Conservation (phyloP, 2,888 invertebrate genomes). For the Xestia ashworthii region DNA sequence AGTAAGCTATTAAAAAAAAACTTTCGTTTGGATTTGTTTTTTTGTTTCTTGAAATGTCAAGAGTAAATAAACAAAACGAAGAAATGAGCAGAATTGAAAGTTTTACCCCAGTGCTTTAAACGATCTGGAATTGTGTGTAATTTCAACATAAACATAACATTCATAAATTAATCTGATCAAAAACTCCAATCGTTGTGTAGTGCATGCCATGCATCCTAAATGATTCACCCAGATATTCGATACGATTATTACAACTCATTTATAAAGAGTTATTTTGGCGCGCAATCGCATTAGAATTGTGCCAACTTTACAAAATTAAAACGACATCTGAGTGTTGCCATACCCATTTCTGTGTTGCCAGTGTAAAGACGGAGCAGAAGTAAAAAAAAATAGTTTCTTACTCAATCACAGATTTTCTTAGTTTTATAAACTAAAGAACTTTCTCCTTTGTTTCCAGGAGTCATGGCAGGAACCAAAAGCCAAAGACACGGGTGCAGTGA, state of each 20-base stretch:
- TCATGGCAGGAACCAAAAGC: slow-evolving; percentile 91
- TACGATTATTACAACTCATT: slow-evolving; percentile 4
- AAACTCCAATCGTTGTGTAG: neutral
- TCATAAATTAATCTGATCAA: neutral
- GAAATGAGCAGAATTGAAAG: no score
- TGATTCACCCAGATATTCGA: slow-evolving; percentile 14
- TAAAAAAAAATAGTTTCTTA: neutral
- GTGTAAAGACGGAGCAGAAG: neutral
- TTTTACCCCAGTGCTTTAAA: neutral
- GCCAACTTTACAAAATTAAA: slow-evolving; percentile 27
- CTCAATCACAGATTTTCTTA: neutral
- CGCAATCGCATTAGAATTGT: neutral
- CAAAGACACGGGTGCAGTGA: slow-evolving; percentile 91
- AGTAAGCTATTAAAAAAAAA: no score
- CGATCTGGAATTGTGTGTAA: neutral
- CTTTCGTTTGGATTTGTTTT: no score
- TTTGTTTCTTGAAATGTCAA: no score
- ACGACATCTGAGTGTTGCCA: slow-evolving; percentile 13
- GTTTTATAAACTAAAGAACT: neutral
- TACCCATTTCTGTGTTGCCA: slow-evolving; percentile 11
- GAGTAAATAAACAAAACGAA: no score
- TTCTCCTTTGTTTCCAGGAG: slow-evolving; percentile 83
- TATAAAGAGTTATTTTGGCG: slow-evolving; percentile 16
- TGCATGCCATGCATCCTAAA: neutral
- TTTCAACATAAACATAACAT: neutral